A percentile compares a stretch with the other conserved stretches of the same genome.
These are phyloP conservation scores for Pomatostomus ruficeps DNA, from an alignment of 2,113 vertebrate genomes.

Conservation along the genomic window DNA sequence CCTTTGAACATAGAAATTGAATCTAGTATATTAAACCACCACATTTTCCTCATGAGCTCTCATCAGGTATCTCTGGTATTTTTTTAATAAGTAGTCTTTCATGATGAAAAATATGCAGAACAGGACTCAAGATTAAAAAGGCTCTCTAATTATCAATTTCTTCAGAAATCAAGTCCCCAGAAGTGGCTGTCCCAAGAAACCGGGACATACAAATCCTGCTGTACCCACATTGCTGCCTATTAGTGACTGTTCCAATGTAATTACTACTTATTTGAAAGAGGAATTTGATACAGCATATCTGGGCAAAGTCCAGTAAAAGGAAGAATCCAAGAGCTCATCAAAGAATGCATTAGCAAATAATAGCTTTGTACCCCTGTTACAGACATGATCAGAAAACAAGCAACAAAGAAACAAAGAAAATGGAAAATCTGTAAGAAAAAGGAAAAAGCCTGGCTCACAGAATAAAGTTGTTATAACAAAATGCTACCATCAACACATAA, in stretches of 20 bases:
- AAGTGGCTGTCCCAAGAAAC: neutral
- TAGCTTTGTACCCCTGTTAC: neutral
- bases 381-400: neutral
- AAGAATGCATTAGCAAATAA: neutral
- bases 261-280: neutral
- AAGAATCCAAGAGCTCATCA: neutral
- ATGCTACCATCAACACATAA: conserved; percentile 12
- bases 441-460: neutral
- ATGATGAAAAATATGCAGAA: neutral
- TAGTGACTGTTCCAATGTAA: neutral
- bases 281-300: neutral
- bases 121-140: neutral
- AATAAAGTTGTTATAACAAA: conserved; percentile 28
- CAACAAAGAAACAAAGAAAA: neutral
- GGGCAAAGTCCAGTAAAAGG: neutral
- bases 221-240: neutral
- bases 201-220: neutral
- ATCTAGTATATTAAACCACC: neutral
- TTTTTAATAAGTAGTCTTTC: neutral
- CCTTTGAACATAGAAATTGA: neutral
- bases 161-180: neutral
- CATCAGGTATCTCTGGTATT: neutral
- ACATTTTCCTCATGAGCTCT: neutral
- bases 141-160: neutral
- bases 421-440: neutral